Conservation (phyloP, 2,888 invertebrate genomes). For the Calameuta idolon region DNA sequence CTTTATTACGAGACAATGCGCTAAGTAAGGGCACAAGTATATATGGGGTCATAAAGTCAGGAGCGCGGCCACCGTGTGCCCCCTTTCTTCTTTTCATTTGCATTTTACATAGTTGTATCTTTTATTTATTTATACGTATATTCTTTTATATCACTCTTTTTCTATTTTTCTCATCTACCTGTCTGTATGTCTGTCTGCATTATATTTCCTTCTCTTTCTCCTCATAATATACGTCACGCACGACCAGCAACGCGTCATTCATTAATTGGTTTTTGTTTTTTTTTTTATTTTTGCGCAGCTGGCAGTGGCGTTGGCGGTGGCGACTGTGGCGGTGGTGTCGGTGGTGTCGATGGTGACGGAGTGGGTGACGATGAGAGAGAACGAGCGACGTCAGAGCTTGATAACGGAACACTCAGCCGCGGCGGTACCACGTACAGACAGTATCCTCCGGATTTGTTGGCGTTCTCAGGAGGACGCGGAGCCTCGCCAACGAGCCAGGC, state of each 20-base stretch:
- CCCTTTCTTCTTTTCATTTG: background rate
- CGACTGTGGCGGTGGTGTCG: conserved; percentile 36
- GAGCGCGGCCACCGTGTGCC: background rate
- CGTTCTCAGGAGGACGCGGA: conserved; percentile 77
- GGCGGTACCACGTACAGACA: conserved; percentile 72
- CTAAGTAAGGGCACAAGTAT: conserved; percentile 1
- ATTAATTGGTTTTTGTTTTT: conserved; percentile 45
- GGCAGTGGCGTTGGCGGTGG: conserved; percentile 63
- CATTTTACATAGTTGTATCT: background rate
- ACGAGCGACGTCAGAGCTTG: conserved; percentile 48
- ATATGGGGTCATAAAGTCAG: background rate
- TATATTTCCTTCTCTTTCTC: conserved; percentile 14
- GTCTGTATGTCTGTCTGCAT: background rate
- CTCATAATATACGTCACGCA: conserved; percentile 25
- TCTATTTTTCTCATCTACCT: background rate
- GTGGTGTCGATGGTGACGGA: conserved; percentile 54
- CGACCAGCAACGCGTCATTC: conserved; percentile 20
- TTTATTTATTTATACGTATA: too few species aligned
- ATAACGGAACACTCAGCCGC: conserved; percentile 70
- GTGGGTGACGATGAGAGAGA: conserved; percentile 46
- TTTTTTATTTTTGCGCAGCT: conserved; percentile 58
- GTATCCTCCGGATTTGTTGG: conserved; percentile 84
- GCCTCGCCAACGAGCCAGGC: conserved; percentile 75
- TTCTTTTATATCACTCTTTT: background rate
- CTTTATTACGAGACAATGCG: conserved; percentile 57